Base-by-base conservation (phyloP, 2,113 vertebrate species). In the Cyprinodon tularosa region DNA sequence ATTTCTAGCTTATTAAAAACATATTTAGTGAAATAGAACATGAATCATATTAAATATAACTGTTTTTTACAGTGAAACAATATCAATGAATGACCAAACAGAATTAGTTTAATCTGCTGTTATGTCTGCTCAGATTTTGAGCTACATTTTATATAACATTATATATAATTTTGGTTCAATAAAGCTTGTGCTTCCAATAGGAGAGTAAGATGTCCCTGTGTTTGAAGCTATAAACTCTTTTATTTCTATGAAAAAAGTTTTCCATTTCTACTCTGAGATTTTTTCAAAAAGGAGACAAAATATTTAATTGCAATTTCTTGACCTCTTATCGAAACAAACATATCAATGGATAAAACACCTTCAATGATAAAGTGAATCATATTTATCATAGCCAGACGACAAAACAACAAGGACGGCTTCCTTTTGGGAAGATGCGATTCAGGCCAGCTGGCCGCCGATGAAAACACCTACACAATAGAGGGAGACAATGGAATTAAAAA, bases 401-500 rank as follows among this genome's bases (percentile, higher is more conserved):
- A 74, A 84, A 86, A 81, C 78, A 70, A 86, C 71, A 78, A 39
- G 20, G 29, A 57, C 8, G 36, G 48, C 64, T 74, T 72, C 53
- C 66, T 68, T 68, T 66, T 1, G 11, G 29, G 60, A 78, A 71
- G 81, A 84, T 80, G 80, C 84, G 68, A 83, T 5, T 29, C 53
- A 29, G 57, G 65, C 8, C 62, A 66, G 57, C 5, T 36, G 36
- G 22, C 68, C 64, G 64, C 15, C 3, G 57, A 69, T 10, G 3
- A 82, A 90, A 87, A 83, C 76, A 86, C 2, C 12, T 4, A 48
- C 77, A 91, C 84, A 92, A 89, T 84, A 66, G 88, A 59, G 17
- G 61, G 37, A 36, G 53, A 85, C 77, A 75, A 53, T 80, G 65
- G 45, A 77, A 84, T 59, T 81, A 63, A 66, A 82, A 82, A 78